phyloP scores from a whole-genome alignment of 2,797 vertebrate genomes.

The Nasua narica region DNA sequence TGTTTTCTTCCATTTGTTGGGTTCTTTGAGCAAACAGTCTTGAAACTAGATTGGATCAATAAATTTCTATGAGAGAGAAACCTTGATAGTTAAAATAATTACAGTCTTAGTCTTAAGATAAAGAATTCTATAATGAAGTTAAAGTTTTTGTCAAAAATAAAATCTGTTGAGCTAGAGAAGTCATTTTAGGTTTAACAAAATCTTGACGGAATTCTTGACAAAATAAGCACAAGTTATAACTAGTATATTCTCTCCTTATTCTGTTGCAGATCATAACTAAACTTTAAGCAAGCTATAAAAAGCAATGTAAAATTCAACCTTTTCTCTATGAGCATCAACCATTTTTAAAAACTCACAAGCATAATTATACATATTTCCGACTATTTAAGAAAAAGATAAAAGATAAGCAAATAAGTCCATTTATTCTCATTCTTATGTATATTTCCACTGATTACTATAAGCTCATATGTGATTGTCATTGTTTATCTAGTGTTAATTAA shows the following conservation, averaged over 20 bases:
- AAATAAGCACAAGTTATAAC: background rate
- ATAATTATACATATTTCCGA: background rate
- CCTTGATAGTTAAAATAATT: background rate
- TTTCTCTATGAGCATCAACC: background rate
- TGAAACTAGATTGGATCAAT: background rate
- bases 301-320: background rate
- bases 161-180: background rate
- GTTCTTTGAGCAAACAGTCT: background rate
- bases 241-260: background rate
- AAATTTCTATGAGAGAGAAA: background rate
- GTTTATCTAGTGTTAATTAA: constrained; percentile 44
- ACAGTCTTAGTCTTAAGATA: background rate
- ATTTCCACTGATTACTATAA: constrained; percentile 1
- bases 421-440: constrained; percentile 7
- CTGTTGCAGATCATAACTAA: background rate
- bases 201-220: background rate
- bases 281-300: background rate
- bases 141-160: background rate
- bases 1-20: background rate
- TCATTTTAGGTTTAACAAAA: background rate
- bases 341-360: background rate
- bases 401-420: background rate
- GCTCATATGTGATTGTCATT: background rate
- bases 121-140: background rate
- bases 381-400: constrained; percentile 28